A percentile compares a stretch with the other conserved stretches of the same genome.
Conservation (phyloP, 2,797 vertebrate genomes). For the Smutsia gigantea region DNA sequence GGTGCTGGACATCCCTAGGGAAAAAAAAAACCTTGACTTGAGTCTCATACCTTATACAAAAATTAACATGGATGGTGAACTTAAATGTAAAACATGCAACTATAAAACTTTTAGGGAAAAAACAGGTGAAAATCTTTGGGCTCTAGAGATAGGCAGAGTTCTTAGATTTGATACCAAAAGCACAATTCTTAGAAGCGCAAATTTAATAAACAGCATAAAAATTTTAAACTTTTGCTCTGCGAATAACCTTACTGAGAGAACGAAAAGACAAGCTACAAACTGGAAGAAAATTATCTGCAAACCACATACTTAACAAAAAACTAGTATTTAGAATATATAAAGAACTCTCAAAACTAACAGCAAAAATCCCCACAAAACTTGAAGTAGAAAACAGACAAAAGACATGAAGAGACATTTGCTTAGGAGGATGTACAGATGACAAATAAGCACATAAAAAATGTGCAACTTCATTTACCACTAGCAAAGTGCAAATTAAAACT, state of each 20-base stretch:
- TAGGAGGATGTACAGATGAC: background rate
- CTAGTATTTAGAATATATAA: too few species aligned
- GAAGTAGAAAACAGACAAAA: background rate
- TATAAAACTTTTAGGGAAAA: background rate
- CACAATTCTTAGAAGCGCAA: background rate
- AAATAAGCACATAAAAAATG: background rate
- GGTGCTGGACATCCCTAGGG: background rate
- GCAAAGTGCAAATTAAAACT: conserved; percentile 32
- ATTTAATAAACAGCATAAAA: background rate
- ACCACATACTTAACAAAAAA: too few species aligned
- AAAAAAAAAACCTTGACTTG: background rate
- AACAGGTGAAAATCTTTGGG: background rate
- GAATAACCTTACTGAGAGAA: background rate
- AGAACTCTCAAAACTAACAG: background rate
- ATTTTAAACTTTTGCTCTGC: background rate
- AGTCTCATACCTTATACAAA: background rate
- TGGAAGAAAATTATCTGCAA: too few species aligned
- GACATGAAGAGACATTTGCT: background rate
- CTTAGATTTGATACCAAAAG: background rate
- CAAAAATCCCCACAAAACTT: background rate
- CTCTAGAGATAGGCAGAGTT: background rate
- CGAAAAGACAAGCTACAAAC: too few species aligned
- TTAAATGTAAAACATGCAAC: conserved; percentile 40
- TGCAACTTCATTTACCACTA: background rate
- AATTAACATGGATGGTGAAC: background rate